phyloP scores from a whole-genome alignment of 2,888 invertebrate genomes.

The Athripsodes cinereus region DNA sequence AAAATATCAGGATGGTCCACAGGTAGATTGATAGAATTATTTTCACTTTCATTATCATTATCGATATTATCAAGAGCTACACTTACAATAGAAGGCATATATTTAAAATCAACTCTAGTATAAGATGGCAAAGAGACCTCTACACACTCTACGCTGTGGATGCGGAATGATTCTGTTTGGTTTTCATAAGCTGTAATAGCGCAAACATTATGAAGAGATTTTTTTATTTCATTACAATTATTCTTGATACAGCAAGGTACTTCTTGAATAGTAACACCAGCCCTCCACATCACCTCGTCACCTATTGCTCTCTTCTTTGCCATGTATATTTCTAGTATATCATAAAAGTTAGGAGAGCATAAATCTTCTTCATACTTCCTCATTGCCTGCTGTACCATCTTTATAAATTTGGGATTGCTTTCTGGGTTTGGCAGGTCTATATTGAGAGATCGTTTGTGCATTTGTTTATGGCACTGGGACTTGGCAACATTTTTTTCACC shows the following conservation, averaged over 20 bases:
- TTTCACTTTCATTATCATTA: not conserved
- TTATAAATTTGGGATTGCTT: not conserved
- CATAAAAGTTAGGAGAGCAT: constrained; percentile 17
- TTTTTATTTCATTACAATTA: too few relatives aligned
- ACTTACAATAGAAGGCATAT: not conserved
- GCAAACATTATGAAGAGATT: not conserved
- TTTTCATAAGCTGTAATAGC: not conserved
- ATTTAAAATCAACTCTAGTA: constrained; percentile 1
- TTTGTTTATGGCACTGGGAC: constrained; percentile 34
- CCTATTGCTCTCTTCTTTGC: constrained; percentile 34
- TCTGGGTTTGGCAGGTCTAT: not conserved
- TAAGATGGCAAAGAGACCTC: not conserved
- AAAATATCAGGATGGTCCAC: constrained; percentile 28
- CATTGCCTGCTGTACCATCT: constrained; percentile 33
- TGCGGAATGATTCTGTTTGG: not conserved
- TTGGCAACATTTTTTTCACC: constrained; percentile 27
- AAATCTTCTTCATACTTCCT: constrained; percentile 35
- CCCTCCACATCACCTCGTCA: not conserved
- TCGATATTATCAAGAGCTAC: not conserved
- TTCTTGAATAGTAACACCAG: too few relatives aligned
- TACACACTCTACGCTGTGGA: not conserved
- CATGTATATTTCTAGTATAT: constrained; percentile 33
- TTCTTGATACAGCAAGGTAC: too few relatives aligned
- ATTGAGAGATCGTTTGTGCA: constrained; percentile 29
- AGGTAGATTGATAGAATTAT: constrained; percentile 17